Base-by-base conservation (phyloP, 2,888 invertebrate species). In the Acleris emargana region DNA sequence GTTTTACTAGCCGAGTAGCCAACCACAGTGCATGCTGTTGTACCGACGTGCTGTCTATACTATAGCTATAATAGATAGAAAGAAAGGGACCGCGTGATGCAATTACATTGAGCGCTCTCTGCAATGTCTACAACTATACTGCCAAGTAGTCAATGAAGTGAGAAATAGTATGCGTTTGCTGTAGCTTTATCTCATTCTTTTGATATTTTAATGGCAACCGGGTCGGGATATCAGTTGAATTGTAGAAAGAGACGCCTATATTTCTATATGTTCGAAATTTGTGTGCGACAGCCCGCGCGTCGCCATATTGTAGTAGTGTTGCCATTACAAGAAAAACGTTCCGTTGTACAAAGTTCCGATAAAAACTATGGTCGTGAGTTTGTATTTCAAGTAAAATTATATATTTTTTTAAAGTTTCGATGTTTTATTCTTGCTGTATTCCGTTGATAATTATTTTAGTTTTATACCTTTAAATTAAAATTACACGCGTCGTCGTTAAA, bases 271-370 rank as follows among this genome's bases (percentile, higher is more conserved):
- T 51, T 32, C 45, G 43, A 5, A 20, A 32, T 16, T 51, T 47
- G 55, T 57, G 45, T 18, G 45, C 60, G 67, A 69, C 66, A 71
- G 71, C 71, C 73, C 74, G 76, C 74, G 72, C 67, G 73, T 61
- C 73, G 73, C 76, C 76, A 75, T 77, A 61, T 75, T 77, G 43
- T 28, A 20, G 6, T 28, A 60, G 62, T 72, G 72, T 76, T 77
- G 68, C 77, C 72, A 71, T 60, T 53, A 28, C 18, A 52, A 60
- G 17, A 32, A 51, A 60, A 60, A 49, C 69, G 67, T 71, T 71
- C 42, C 70, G 54, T 68, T 70, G 7, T n/a, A 67, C 38, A 38
- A 13, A 32, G 32, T 32, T 32, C 11, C 32, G 32, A 11, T 13
- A 3, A 3, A 32, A 32, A 13, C 9, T 38, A 38, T 38, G 38